Evolutionary conservation across 2,797 vertebrate species (phyloP), one percentile per base, ranked within the genome.

Genomic region (Philypnodon macrostomus): DNA sequence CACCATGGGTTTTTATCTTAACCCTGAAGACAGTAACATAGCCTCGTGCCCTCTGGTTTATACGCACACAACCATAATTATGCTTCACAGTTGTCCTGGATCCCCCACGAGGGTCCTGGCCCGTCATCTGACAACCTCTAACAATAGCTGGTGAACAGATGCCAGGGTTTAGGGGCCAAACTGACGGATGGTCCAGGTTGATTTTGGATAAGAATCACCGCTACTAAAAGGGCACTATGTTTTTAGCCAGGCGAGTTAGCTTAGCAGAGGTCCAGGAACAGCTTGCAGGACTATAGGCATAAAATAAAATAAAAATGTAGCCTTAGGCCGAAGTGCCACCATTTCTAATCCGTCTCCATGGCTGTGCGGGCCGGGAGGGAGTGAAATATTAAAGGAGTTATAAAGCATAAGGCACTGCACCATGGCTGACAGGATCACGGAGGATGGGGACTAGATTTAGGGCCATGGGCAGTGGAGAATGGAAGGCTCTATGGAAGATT

Each of bases 141-240:
- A 90, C 89, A 88, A 88, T 88, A 85, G 85, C 79, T n/a, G 58
- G 68, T 65, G 71, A 89, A 80, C 89, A 90, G 89, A 87, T 89
- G 89, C 85, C 82, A 49, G 53, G 56, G 70, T 77, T 86, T 67
- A 55, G 50, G 67, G 72, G 88, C 89, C 87, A 90, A 89, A 84
- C 87, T 89, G 86, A 88, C 87, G 88, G 88, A 85, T 73, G 63
- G 57, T 62, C 87, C 80, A 78, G 83, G 85, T 81, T 78, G 81
- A 75, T 84, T 27, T 77, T 88, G 87, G 87, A 85, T 82, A 86
- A 85, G 64, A 77, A 81, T 84, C 75, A 80, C 75, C 83, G 67
- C 73, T 79, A 85, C 85, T 88, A 84, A 89, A 88, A 87, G 70
- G 78, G 67, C 77, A 70, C 72, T 80, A 75, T 81, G 85, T 83